phyloP scores from a whole-genome alignment of 2,888 invertebrate genomes.

The Temnothorax unifasciatus region DNA sequence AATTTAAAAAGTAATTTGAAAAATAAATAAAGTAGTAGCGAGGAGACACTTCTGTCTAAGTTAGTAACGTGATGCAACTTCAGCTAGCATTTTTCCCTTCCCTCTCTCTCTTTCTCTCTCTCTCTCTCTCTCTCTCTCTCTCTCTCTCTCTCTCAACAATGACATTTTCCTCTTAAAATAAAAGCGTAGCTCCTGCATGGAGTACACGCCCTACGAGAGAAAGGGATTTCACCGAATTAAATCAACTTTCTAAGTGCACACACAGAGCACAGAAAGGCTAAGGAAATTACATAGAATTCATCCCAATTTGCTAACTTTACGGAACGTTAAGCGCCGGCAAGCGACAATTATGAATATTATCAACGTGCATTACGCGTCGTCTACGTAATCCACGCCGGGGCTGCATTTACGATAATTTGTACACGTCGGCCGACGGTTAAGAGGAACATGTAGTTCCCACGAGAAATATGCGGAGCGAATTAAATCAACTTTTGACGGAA shows the following conservation, averaged over 20 bases:
- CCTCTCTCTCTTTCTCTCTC: background rate
- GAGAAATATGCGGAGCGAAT: background rate
- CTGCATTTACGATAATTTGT: constrained; percentile 14
- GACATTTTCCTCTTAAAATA: background rate
- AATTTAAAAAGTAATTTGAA: constrained; percentile 38
- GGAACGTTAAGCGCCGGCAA: constrained; percentile 16
- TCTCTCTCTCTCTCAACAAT: background rate
- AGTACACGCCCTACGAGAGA: background rate
- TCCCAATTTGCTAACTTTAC: background rate
- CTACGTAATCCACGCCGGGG: background rate
- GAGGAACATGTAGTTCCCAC: background rate
- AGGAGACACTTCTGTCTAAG: background rate
- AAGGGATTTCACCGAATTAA: constrained; percentile 19
- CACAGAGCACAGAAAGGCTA: background rate
- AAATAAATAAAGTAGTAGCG: constrained; percentile 17
- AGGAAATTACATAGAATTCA: constrained; percentile 22
- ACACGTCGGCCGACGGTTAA: background rate
- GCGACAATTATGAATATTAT: constrained; percentile 32
- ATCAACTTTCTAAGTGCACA: constrained; percentile 17
- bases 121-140: background rate
- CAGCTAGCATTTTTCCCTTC: background rate
- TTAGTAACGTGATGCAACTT: constrained; percentile 41
- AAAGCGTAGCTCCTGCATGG: background rate
- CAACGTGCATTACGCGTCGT: constrained; percentile 11
- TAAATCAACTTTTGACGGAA: background rate